These are phyloP conservation scores for Polypterus bichir DNA, from an alignment of 2,113 vertebrate genomes.

Conservation along the genomic window DNA sequence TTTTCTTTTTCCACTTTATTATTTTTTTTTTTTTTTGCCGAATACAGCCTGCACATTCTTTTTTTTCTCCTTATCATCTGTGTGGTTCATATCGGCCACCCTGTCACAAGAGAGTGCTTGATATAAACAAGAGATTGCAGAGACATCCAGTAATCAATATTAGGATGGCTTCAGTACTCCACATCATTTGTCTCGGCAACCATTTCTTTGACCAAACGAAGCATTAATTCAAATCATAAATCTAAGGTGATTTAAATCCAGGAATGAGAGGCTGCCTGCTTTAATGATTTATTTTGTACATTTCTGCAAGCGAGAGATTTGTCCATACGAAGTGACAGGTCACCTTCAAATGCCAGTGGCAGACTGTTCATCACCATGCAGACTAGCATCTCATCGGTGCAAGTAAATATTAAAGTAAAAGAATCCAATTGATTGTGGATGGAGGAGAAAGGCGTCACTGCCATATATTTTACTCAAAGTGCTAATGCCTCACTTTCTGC, in stretches of 20 bases:
- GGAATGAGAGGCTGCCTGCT: constrained; percentile 88
- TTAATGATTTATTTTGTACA: constrained; percentile 99
- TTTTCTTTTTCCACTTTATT: too few species aligned
- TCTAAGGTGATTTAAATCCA: constrained; percentile 99
- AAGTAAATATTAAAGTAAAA: constrained; percentile 99
- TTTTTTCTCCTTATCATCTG: constrained; percentile 78
- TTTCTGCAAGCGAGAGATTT: constrained; percentile 99
- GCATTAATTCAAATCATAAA: constrained; percentile 99
- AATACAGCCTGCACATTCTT: constrained; percentile 54
- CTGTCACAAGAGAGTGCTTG: constrained; percentile 96
- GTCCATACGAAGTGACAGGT: constrained; percentile 99
- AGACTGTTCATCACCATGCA: constrained; percentile 99
- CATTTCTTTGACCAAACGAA: constrained; percentile 99
- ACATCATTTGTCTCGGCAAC: constrained; percentile 96
- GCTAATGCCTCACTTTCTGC: constrained; percentile 63
- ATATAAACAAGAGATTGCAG: constrained; percentile 99
- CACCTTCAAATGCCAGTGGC: constrained; percentile 99
- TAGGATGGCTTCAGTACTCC: constrained; percentile 97
- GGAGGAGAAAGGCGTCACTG: constrained; percentile 69
- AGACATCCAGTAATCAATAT: constrained; percentile 99
- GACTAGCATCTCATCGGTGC: constrained; percentile 98
- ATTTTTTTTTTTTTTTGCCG: constrained; percentile 20
- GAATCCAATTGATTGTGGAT: constrained; percentile 99
- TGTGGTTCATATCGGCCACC: constrained; percentile 88
- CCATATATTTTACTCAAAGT: constrained; percentile 90